Conservation (phyloP, 2,797 vertebrate species). For the Kryptopterus vitreolus region DNA sequence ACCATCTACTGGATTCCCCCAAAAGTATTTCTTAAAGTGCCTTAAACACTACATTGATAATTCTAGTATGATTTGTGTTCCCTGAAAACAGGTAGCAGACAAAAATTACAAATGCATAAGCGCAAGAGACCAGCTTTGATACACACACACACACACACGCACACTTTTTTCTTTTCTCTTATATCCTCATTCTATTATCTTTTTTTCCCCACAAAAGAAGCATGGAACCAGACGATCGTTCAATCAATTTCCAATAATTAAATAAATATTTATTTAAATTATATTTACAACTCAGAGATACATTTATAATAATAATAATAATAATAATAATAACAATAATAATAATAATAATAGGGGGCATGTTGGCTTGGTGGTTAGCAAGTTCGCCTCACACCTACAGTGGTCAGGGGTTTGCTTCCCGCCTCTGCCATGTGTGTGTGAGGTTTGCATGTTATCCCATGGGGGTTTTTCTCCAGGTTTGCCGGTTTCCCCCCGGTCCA, state of each 20-base stretch:
- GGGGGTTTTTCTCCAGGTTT: too few species aligned
- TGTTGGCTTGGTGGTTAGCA: too few species aligned
- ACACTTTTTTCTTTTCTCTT: background rate
- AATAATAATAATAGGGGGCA: too few species aligned
- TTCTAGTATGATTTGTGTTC: slow-evolving; percentile 4
- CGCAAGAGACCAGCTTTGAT: background rate
- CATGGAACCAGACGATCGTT: slow-evolving; percentile 25
- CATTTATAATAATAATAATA: slow-evolving; percentile 26
- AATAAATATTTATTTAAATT: slow-evolving; percentile 27
- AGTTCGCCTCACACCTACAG: too few species aligned
- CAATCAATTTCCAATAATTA: too few species aligned
- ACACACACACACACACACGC: slow-evolving; percentile 21
- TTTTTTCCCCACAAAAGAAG: slow-evolving; percentile 9
- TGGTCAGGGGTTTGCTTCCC: too few species aligned
- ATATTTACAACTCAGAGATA: slow-evolving; percentile 45
- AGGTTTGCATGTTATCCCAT: too few species aligned
- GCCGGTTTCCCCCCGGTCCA: too few species aligned
- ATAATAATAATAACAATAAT: too few species aligned
- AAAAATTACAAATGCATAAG: background rate
- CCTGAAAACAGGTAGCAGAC: slow-evolving; percentile 29
- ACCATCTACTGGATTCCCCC: too few species aligned
- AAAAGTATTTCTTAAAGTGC: slow-evolving; percentile 27
- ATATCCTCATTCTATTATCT: background rate
- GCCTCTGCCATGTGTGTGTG: too few species aligned
- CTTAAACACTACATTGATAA: background rate